Conservation (phyloP, 2,797 vertebrate species). For the Octomys mimax region DNA sequence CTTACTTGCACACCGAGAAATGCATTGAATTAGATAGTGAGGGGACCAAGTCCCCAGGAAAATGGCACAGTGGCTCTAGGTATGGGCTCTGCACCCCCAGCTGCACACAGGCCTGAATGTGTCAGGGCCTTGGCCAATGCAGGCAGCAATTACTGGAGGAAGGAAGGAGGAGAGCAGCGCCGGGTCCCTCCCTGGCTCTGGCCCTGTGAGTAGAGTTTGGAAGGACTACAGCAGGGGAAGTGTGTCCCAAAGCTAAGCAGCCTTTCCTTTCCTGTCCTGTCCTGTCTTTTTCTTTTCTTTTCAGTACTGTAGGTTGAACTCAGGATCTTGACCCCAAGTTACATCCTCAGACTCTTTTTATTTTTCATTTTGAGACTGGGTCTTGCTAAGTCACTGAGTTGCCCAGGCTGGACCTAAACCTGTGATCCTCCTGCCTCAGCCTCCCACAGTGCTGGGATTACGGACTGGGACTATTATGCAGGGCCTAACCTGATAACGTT, state of each 20-base stretch:
- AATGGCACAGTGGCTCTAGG: too few species aligned
- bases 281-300: neutral
- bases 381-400: neutral
- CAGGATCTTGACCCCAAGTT: neutral
- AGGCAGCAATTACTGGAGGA: neutral
- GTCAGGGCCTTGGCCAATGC: neutral
- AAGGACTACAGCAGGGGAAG: neutral
- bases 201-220: neutral
- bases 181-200: neutral
- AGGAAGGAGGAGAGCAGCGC: neutral
- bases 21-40: neutral
- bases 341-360: neutral
- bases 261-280: neutral
- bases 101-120: neutral
- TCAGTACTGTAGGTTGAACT: neutral
- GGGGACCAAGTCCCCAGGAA: neutral
- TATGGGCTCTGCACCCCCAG: too few species aligned
- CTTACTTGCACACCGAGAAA: neutral
- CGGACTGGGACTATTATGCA: neutral
- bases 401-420: neutral
- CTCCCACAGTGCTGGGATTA: neutral
- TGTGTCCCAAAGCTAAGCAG: neutral
- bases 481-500: neutral
- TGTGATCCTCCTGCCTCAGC: neutral
- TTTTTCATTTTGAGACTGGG: neutral